A percentile compares a stretch with the other conserved stretches of the same genome.
Conservation (phyloP, 2,113 vertebrate species). For the Notarius quadriscutis region DNA sequence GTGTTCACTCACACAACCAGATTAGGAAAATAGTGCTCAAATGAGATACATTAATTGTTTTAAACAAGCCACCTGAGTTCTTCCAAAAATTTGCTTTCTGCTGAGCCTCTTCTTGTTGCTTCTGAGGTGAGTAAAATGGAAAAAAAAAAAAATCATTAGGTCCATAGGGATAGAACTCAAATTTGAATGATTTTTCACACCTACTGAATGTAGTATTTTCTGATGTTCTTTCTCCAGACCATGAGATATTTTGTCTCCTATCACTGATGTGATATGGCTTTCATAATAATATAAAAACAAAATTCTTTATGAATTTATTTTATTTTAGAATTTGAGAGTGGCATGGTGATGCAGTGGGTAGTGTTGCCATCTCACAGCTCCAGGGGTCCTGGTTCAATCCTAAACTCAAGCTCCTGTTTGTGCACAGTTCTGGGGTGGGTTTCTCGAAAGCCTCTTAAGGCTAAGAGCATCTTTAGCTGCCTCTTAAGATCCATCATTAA, state of each 20-base stretch:
- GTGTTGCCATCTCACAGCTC: neutral
- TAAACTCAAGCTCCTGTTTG: neutral
- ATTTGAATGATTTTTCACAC: neutral
- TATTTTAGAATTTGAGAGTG: neutral
- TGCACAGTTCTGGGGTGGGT: no score
- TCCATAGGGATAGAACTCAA: neutral
- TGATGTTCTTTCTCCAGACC: neutral
- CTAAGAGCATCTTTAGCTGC: no score
- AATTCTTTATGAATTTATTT: neutral
- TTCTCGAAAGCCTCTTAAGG: no score
- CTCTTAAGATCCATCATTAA: no score
- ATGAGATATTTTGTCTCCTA: neutral
- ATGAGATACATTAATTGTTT: conserved; percentile 16
- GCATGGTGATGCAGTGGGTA: neutral
- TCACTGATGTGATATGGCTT: neutral
- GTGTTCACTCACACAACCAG: conserved; percentile 21
- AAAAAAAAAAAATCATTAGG: neutral
- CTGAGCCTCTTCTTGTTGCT: neutral
- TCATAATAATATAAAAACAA: neutral
- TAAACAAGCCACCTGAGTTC: neutral
- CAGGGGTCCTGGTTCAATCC: neutral
- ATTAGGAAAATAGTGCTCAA: conserved; percentile 17
- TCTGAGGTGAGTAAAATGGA: neutral
- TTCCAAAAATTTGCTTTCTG: neutral
- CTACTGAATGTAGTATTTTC: neutral